Evolutionary conservation across 2,797 vertebrate genomes (phyloP).

Genomic region (Gobionotothen gibberifrons): DNA sequence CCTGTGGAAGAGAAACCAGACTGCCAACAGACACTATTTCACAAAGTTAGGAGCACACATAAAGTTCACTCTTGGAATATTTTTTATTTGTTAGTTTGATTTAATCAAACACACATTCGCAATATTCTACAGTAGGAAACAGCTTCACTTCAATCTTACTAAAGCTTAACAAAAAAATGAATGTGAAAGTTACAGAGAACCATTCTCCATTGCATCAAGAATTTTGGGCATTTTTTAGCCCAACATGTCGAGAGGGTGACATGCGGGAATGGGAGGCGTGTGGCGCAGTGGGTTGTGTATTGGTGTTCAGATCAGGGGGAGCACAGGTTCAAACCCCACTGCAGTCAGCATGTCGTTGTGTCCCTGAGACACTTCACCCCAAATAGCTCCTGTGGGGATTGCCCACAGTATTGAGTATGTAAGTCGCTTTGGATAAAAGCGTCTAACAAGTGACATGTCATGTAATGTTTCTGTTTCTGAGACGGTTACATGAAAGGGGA

Average conservation of each 20-base stretch:
- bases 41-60: background rate
- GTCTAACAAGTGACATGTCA: too few relatives aligned
- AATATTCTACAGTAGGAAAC: background rate
- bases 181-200: background rate
- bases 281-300: too few relatives aligned
- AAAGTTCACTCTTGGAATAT: background rate
- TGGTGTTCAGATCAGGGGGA: too few relatives aligned
- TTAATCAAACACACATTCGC: background rate
- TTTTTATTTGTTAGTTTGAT: background rate
- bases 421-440: too few relatives aligned
- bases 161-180: too few relatives aligned
- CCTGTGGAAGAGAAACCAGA: conserved; percentile 35
- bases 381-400: too few relatives aligned
- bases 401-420: too few relatives aligned
- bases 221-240: too few relatives aligned
- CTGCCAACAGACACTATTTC: background rate
- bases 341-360: too few relatives aligned
- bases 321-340: too few relatives aligned
- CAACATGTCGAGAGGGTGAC: background rate
- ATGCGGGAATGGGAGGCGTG: too few relatives aligned
- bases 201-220: background rate
- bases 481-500: background rate
- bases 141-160: background rate
- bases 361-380: too few relatives aligned
- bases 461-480: background rate